These are phyloP conservation scores for Diarsia brunnea DNA, from an alignment of 2,888 invertebrate species.

Conservation along the genomic window DNA sequence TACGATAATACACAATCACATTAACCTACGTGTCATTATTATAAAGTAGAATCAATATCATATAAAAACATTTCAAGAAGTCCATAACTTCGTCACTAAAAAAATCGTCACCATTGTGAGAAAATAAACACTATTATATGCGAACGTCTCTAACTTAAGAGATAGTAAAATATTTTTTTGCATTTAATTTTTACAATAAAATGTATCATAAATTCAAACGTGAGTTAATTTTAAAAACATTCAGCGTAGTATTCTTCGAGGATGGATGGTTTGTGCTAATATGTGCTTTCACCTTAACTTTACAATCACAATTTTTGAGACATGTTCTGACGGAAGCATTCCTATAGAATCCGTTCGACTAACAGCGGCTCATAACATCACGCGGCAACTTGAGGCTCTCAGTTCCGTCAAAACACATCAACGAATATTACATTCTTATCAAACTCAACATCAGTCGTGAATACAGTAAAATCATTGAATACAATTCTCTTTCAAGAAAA, in stretches of 20 bases:
- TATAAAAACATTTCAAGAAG: slow-evolving; percentile 83
- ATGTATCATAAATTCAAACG: slow-evolving; percentile 91
- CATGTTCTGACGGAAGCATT: slow-evolving; percentile 63
- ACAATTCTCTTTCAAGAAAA: slow-evolving; percentile 86
- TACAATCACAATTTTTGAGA: slow-evolving; percentile 86
- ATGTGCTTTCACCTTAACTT: slow-evolving; percentile 88
- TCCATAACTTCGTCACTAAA: slow-evolving; percentile 80
- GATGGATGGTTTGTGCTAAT: slow-evolving; percentile 90
- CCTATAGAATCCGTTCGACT: slow-evolving; percentile 41
- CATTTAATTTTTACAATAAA: slow-evolving; percentile 86
- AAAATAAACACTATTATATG: slow-evolving; percentile 90
- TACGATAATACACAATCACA: slow-evolving; percentile 75
- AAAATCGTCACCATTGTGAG: slow-evolving; percentile 80
- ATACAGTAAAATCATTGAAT: slow-evolving; percentile 87
- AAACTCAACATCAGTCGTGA: slow-evolving; percentile 86
- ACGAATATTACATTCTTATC: slow-evolving; percentile 79
- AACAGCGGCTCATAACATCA: slow-evolving; percentile 54
- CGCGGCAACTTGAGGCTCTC: slow-evolving; percentile 53
- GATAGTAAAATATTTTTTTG: slow-evolving; percentile 89
- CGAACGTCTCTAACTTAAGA: slow-evolving; percentile 89
- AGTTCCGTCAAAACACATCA: slow-evolving; percentile 69
- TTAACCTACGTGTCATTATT: slow-evolving; percentile 80
- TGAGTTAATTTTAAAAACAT: slow-evolving; percentile 89
- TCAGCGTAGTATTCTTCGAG: slow-evolving; percentile 87
- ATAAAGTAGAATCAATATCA: slow-evolving; percentile 82